Percentiles rank a stretch among this genome's conserved stretches.
Conservation (phyloP, 2,113 vertebrate genomes). For the Aleadryas rufinucha region DNA sequence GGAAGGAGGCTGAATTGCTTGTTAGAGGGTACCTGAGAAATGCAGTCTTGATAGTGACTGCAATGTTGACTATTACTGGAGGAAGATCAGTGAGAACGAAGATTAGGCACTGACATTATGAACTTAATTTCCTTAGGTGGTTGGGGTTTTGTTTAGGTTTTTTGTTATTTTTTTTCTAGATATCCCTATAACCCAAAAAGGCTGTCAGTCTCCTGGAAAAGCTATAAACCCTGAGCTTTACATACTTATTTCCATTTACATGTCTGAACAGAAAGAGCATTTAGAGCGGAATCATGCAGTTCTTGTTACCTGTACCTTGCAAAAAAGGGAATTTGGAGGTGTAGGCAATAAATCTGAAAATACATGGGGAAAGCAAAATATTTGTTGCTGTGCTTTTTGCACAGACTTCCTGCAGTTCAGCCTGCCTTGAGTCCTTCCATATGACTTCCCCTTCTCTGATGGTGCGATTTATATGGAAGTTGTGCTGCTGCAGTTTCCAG, state of each 20-base stretch:
- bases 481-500: background rate
- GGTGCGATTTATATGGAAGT: background rate
- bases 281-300: background rate
- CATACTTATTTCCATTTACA: background rate
- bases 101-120: background rate
- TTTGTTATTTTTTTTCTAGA: background rate
- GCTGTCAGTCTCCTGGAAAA: background rate
- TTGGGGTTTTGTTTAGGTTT: background rate
- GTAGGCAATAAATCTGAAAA: background rate
- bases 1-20: background rate
- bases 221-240: background rate
- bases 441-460: background rate
- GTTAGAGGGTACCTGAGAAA: background rate
- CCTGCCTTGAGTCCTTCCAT: background rate
- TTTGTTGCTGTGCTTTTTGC: background rate
- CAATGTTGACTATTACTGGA: background rate
- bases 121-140: background rate
- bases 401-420: background rate
- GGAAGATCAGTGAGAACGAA: background rate
- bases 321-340: background rate
- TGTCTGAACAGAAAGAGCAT: background rate
- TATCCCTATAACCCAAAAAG: background rate
- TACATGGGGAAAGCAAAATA: background rate
- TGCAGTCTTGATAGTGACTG: background rate
- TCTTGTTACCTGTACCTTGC: background rate